phyloP scores from a whole-genome alignment of 2,113 vertebrate genomes.

The Megatriorchis doriae region DNA sequence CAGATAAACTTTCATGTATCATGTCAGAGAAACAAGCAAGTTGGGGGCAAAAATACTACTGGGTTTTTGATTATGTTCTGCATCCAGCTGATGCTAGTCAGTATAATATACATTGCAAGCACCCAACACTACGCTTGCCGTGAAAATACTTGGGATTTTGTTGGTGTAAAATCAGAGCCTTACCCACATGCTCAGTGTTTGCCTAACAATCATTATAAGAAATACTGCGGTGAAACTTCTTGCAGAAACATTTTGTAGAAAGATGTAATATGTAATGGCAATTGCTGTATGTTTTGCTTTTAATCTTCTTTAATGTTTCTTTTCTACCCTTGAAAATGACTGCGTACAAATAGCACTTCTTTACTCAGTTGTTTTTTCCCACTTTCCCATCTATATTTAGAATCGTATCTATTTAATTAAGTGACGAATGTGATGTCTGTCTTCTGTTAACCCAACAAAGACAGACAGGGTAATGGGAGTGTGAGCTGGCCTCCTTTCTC shows the following conservation, averaged over 20 bases:
- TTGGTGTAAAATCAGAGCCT: neutral
- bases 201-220: neutral
- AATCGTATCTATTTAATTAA: neutral
- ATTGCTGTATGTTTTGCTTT: neutral
- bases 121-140: neutral
- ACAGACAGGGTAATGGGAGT: neutral
- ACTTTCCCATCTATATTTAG: neutral
- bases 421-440: neutral
- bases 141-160: neutral
- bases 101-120: neutral
- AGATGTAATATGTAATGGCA: neutral
- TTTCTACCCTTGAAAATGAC: neutral
- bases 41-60: neutral
- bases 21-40: neutral
- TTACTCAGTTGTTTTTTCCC: neutral
- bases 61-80: neutral
- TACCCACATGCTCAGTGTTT: neutral
- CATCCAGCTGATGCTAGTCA: neutral
- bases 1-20: neutral
- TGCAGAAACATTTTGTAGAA: neutral
- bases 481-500: neutral
- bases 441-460: neutral
- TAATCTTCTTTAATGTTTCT: neutral
- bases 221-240: neutral
- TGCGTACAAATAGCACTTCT: neutral